A percentile compares a stretch with the other conserved stretches of the same genome.
Conservation (phyloP, 2,113 vertebrate genomes). For the Dasyprocta punctata region DNA sequence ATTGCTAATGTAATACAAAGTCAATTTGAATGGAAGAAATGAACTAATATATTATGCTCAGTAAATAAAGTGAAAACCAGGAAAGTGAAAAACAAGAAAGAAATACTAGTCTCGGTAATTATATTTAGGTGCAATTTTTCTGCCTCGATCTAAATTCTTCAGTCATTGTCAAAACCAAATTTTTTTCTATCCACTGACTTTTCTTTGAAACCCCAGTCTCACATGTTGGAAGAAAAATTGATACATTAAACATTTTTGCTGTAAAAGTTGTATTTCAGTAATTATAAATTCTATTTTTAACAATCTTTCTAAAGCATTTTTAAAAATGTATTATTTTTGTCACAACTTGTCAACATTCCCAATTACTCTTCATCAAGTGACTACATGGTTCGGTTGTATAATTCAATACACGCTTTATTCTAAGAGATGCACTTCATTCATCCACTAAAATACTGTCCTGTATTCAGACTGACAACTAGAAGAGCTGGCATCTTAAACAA, state of each 20-base stretch:
- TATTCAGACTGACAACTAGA: not conserved
- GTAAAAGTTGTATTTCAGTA: not conserved
- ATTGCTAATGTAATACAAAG: not conserved
- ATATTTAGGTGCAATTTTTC: not conserved
- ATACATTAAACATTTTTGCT: not conserved
- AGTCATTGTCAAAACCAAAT: not conserved
- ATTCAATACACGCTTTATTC: not conserved
- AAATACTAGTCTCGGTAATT: not conserved
- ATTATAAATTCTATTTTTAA: slow-evolving; percentile 18
- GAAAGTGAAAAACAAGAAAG: not conserved
- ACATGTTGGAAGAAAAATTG: not conserved
- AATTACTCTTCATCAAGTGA: not conserved
- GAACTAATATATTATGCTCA: not conserved
- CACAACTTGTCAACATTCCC: not conserved
- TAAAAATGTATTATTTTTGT: not conserved
- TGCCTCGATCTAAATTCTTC: not conserved
- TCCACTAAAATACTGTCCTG: not conserved
- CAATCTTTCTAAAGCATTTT: not conserved
- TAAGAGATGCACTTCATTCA: not conserved
- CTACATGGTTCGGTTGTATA: not conserved
- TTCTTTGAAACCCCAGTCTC: not conserved
- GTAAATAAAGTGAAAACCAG: slow-evolving; percentile 2
- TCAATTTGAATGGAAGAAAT: not conserved
- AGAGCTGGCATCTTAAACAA: not conserved
- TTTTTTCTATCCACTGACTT: not conserved